These are phyloP conservation scores for Hippocampus comes DNA, from an alignment of 2,113 vertebrate species.

Conservation along the genomic window DNA sequence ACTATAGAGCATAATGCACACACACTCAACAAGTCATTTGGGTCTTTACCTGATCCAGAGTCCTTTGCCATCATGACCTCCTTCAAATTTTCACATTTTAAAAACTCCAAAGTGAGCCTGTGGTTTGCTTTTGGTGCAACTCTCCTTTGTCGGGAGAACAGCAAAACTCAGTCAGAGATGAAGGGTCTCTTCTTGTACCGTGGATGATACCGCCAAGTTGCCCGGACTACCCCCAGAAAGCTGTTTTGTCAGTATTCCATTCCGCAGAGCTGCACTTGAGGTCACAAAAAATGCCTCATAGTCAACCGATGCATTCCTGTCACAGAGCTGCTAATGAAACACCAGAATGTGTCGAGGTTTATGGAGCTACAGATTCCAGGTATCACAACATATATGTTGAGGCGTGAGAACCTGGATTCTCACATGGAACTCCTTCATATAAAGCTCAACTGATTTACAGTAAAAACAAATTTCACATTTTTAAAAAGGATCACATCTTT, in stretches of 20 bases:
- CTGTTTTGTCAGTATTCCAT: slow-evolving; percentile 5
- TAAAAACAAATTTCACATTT: not conserved
- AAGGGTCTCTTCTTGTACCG: not conserved
- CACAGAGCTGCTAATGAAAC: slow-evolving; percentile 53
- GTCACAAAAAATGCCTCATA: slow-evolving; percentile 17
- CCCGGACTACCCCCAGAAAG: not conserved
- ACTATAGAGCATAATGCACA: not conserved
- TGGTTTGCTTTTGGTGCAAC: not conserved
- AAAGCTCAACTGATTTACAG: slow-evolving; percentile 6
- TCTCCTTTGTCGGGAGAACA: not conserved
- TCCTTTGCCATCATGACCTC: slow-evolving; percentile 20
- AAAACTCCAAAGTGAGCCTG: slow-evolving; percentile 6
- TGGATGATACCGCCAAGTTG: not conserved
- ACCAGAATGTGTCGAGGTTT: slow-evolving; percentile 16
- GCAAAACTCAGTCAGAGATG: not conserved
- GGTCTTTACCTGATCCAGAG: slow-evolving; percentile 24
- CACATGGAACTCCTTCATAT: slow-evolving; percentile 3
- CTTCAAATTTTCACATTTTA: slow-evolving; percentile 10
- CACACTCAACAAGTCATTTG: slow-evolving; percentile 3
- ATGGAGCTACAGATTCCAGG: slow-evolving; percentile 4
- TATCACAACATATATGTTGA: slow-evolving; percentile 21
- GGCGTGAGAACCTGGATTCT: slow-evolving; percentile 14
- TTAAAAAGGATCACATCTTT: slow-evolving; percentile 1
- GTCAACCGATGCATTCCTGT: slow-evolving; percentile 33
- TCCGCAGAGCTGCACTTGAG: not conserved